Base-by-base conservation (phyloP, 2,888 invertebrate genomes). In the Adelphocoris suturalis region DNA sequence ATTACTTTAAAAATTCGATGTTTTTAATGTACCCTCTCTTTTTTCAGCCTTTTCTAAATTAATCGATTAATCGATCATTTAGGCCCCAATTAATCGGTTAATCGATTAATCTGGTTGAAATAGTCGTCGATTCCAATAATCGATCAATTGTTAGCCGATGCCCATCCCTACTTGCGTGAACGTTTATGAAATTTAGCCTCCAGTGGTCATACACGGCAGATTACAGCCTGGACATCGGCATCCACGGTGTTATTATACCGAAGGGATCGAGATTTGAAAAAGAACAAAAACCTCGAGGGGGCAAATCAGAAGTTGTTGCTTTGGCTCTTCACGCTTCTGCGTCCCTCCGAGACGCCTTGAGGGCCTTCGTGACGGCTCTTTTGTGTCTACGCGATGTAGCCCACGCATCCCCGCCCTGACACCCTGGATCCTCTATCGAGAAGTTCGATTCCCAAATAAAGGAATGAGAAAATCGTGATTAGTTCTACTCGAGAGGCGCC, bases 311-410 rank as follows among this genome's bases (percentile, higher is more conserved):
- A 82, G 82, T 82, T 82, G 82, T 48, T 19, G 19, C 46, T 37
- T 47, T 12, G 78, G 37, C 37, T 82, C 82, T 82, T 82, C 82
- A 82, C 82, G 82, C 82, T 82, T 82, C 82, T 23, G 82, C 82
- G 82, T 52, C 52, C 82, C 27, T 37, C 61, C 16, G 61, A 28
- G 16, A 11, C 68, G 47, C 28, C 86, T 75, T 1, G 75, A 61
- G 86, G 86, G 47, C 48, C 11, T 86, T 86, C 86, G 86, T 86
- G 86, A 86, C 86, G 68, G 85, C 27, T 82, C 86, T 86, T 86
- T 86, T 86, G 86, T 75, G 23, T n/a, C 37, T 52, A 52, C 52
- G 13, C 37, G 37, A n/a, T 86, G 37, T 28, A 84, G 48, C 23
- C 14, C 46, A 82, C 46, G 48, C 47, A 47, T 11, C 84, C 27